These are phyloP conservation scores for Rhegmatorhina hoffmannsi DNA, from an alignment of 2,113 vertebrate species.

Conservation along the genomic window DNA sequence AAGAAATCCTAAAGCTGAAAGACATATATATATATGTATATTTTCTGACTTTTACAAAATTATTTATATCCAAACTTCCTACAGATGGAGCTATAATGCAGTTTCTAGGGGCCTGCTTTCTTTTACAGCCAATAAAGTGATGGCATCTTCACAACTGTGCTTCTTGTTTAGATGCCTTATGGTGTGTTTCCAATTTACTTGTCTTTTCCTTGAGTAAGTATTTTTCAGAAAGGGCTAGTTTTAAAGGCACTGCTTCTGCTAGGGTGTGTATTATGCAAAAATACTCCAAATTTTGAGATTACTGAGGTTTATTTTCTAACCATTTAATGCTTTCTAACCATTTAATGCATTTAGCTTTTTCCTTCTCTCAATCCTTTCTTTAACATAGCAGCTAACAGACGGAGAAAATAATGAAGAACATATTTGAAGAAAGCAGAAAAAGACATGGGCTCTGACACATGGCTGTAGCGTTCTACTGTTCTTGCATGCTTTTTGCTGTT, in stretches of 20 bases:
- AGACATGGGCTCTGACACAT: not conserved
- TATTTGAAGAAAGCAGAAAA: not conserved
- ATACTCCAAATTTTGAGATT: not conserved
- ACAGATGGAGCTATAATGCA: conserved; percentile 63
- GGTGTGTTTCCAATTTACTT: not conserved
- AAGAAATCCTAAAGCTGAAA: not conserved
- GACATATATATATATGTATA: not conserved
- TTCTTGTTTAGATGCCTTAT: not conserved
- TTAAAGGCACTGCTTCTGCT: not conserved
- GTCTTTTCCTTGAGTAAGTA: not conserved
- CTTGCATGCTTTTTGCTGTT: not conserved
- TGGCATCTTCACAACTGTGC: not conserved
- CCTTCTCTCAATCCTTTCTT: not conserved
- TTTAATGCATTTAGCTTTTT: not conserved
- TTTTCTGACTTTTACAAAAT: not conserved
- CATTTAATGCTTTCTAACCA: not conserved
- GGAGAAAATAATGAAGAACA: not conserved
- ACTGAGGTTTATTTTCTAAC: not conserved
- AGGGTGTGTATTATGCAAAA: not conserved
- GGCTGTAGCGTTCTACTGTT: not conserved
- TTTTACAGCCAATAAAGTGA: not conserved
- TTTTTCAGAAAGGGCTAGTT: not conserved
- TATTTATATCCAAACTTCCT: conserved; percentile 42
- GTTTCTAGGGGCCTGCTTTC: not conserved
- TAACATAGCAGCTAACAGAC: not conserved